Evolutionary conservation across 2,888 invertebrate species (phyloP).

Genomic region (Ennomos erosarius): DNA sequence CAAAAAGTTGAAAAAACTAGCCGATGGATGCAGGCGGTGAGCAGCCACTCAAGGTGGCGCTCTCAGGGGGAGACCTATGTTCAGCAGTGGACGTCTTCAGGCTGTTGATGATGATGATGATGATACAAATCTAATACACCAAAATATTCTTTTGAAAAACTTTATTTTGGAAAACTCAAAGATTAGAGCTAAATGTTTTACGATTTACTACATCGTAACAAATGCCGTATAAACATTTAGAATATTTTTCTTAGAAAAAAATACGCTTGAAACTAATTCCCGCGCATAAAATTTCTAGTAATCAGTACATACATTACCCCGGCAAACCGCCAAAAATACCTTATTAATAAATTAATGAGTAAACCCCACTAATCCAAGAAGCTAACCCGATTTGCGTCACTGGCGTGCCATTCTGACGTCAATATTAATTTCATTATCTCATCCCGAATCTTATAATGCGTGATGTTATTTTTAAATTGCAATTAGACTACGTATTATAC

Average conservation of each 20-base stretch:
- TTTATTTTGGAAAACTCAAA: no score
- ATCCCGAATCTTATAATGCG: constrained; percentile 7
- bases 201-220: no score
- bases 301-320: constrained; percentile 44
- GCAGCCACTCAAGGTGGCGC: no score
- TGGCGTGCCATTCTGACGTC: constrained; percentile 44
- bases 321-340: constrained; percentile 53
- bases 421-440: constrained; percentile 18
- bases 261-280: constrained; percentile 5
- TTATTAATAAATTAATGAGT: constrained; percentile 58
- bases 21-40: no score
- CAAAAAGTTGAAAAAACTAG: no score
- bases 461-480: constrained; percentile 35
- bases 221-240: no score
- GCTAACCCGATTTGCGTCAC: constrained; percentile 47
- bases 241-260: constrained; percentile 3
- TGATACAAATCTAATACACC: no score
- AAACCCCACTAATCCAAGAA: constrained; percentile 43
- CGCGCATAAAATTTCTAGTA: constrained; percentile 34
- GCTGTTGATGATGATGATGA: no score
- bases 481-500: constrained; percentile 29
- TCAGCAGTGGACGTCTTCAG: no score
- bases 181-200: no score
- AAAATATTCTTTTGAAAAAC: no score
- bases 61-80: no score